Evolutionary conservation across 2,888 invertebrate genomes (phyloP).

Genomic region (Cartodere bifasciata): DNA sequence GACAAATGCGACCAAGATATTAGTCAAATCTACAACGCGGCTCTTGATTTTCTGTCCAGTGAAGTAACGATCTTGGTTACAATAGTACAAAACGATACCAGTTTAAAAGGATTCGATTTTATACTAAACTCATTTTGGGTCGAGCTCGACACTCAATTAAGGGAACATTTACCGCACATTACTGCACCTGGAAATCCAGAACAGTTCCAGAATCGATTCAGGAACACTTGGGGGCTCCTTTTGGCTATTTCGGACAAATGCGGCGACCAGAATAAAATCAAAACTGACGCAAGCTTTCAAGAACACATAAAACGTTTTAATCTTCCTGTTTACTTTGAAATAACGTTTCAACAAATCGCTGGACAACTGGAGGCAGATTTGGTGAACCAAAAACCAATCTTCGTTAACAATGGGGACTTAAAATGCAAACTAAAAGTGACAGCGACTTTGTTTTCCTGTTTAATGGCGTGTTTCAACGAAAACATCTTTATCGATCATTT

Average conservation of each 20-base stretch:
- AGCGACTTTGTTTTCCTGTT: constrained; percentile 36
- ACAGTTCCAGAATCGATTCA: constrained; percentile 71
- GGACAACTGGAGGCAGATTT: constrained; percentile 46
- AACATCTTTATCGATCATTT: constrained; percentile 69
- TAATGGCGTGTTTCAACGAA: constrained; percentile 55
- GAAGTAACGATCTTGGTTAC: constrained; percentile 45
- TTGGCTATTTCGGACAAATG: constrained; percentile 54
- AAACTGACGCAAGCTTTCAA: constrained; percentile 57
- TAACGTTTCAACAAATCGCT: constrained; percentile 88
- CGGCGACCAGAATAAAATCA: constrained; percentile 46
- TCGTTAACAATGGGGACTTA: constrained; percentile 26
- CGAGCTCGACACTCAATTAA: constrained; percentile 68
- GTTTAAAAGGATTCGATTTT: constrained; percentile 53
- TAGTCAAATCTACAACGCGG: constrained; percentile 55
- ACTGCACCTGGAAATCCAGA: constrained; percentile 90
- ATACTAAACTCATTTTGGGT: constrained; percentile 80
- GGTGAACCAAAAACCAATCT: constrained; percentile 23
- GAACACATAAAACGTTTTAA: constrained; percentile 77
- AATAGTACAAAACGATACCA: too few species aligned
- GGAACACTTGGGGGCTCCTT: constrained; percentile 64
- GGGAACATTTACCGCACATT: constrained; percentile 68
- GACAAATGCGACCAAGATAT: constrained; percentile 48
- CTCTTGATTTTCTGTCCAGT: constrained; percentile 57
- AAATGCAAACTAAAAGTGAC: constrained; percentile 39
- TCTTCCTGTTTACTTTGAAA: constrained; percentile 92